Evolutionary conservation across 2,888 invertebrate genomes (phyloP).

Genomic region (Hedychridium roseum): DNA sequence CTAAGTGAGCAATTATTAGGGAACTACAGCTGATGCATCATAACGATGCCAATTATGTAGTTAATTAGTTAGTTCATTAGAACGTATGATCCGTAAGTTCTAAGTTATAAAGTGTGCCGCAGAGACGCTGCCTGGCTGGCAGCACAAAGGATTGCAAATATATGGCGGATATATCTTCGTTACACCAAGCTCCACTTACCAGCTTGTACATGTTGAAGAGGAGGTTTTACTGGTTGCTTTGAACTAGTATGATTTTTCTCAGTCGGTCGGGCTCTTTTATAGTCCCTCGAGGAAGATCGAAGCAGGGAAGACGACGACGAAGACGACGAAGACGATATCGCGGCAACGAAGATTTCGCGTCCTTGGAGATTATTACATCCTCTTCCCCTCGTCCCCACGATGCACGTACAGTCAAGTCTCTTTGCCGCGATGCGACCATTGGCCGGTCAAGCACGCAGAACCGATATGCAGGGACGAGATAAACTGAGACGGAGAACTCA

Average conservation of each 20-base stretch:
- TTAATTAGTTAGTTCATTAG: no score
- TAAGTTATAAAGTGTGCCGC: no score
- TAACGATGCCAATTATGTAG: no score
- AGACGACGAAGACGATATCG: not conserved
- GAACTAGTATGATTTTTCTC: slow-evolving; percentile 21
- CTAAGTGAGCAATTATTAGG: no score
- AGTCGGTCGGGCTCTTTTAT: slow-evolving; percentile 14
- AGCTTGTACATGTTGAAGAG: slow-evolving; percentile 41
- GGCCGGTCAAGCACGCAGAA: slow-evolving; percentile 21
- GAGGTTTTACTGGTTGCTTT: slow-evolving; percentile 16
- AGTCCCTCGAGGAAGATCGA: slow-evolving; percentile 11
- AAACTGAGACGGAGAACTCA: no score
- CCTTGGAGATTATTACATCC: slow-evolving; percentile 23
- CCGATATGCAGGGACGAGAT: slow-evolving; percentile 17
- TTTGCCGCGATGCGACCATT: slow-evolving; percentile 30
- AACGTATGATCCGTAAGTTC: no score
- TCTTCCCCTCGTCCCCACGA: slow-evolving; percentile 28
- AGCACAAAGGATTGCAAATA: no score
- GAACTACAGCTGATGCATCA: no score
- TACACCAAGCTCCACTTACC: no score
- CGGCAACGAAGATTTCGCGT: not conserved
- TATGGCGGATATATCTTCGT: no score
- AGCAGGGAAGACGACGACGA: slow-evolving; percentile 14
- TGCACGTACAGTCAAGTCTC: slow-evolving; percentile 35
- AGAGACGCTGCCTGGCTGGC: no score